A percentile compares a stretch with the other conserved stretches of the same genome.
Conservation (phyloP, 2,113 vertebrate genomes). For the Phaetusa simplex region DNA sequence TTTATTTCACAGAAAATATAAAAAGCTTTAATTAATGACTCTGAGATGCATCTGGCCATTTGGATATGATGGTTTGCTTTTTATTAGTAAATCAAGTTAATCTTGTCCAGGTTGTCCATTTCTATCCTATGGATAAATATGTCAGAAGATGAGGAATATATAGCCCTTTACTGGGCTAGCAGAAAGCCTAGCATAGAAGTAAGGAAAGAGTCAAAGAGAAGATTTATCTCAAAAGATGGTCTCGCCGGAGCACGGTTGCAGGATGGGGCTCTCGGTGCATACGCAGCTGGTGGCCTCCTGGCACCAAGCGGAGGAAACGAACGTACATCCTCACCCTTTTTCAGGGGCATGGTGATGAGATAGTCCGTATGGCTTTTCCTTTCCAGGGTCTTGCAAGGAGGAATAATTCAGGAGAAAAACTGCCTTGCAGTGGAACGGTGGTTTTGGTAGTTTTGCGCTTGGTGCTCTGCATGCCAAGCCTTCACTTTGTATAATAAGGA, state of each 20-base stretch:
- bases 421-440: not conserved
- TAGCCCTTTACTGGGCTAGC: not conserved
- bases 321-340: accelerated
- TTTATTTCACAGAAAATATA: not conserved
- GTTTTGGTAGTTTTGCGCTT: not conserved
- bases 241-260: not conserved
- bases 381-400: not conserved
- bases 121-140: not conserved
- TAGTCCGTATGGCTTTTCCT: not conserved
- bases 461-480: not conserved
- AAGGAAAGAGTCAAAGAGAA: not conserved
- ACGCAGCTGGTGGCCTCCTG: not conserved
- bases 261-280: not conserved
- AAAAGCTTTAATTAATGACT: not conserved
- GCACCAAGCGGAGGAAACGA: not conserved
- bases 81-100: not conserved
- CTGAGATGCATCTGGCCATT: not conserved
- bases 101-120: not conserved
- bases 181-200: not conserved
- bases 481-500: not conserved
- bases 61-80: not conserved
- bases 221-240: not conserved
- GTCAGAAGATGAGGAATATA: not conserved
- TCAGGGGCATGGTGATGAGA: not conserved
- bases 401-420: not conserved